Base-by-base conservation (phyloP, 2,888 invertebrate species). In the Nemurella pictetii region DNA sequence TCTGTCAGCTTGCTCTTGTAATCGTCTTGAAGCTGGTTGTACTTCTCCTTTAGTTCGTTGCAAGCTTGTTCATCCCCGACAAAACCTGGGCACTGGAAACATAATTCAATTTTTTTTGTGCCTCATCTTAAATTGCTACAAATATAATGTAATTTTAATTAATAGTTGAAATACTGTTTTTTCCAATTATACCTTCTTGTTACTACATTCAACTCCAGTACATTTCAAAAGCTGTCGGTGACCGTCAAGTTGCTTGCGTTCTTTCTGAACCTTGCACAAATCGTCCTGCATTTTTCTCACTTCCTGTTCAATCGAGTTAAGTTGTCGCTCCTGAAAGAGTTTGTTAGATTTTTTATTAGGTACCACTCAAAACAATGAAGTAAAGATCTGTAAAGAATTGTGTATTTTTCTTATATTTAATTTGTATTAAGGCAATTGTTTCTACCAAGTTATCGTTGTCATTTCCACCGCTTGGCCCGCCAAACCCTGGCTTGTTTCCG, bases 1-100 rank as follows among this genome's bases (percentile, higher is more conserved):
- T 95, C 95, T 7, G 93, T 92, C 15, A 95, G 90, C 91, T 95
- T 95, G 0, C 91, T 92, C 87, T 94, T 95, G 88, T 93, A 95
- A 88, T 93, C 94, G 87, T 94, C 94, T 89, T 94, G 94, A 0
- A 94, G 92, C 85, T 93, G 91, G 12, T 91, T 91, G 85, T 95
- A 93, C 88, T 94, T 93, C 86, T 94, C 92, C 27, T 92, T 91
- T 12, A 94, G 89, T 88, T 93, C 93, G 30, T 92, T 90, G 2
- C 94, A 90, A 89, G 94, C 93, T 87, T 90, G 92, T 87, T 94
- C 93, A 0, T 91, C 91, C 20, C 55, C 55, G 55, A 20, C 55
- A 55, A 55, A 55, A 55, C 55, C 55, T 55, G 55, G 55, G 12
- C 55, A 55, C 55, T 55, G 20, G 20, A 78, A 29, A 78, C 15